Evolutionary conservation across 2,113 vertebrate genomes (phyloP).

Genomic region (Chlamydotis undulata): DNA sequence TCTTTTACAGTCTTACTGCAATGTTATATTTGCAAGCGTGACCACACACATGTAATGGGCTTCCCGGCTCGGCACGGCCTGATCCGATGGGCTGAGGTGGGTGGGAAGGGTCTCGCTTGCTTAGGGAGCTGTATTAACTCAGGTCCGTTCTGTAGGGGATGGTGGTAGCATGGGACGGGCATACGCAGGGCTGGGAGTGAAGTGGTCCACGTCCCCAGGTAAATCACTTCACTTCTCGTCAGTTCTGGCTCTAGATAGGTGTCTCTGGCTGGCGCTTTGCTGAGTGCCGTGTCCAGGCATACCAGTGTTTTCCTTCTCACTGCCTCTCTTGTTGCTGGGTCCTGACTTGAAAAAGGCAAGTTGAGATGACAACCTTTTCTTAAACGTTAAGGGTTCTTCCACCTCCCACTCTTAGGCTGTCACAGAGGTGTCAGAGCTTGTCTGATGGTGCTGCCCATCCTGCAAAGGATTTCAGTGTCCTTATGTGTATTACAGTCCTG

Average conservation of each 20-base stretch:
- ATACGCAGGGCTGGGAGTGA: background rate
- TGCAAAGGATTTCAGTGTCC: background rate
- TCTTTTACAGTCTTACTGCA: background rate
- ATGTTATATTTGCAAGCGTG: background rate
- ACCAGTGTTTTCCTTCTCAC: background rate
- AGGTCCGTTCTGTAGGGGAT: background rate
- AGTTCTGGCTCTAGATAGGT: background rate
- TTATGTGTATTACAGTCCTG: background rate
- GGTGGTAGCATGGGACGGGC: background rate
- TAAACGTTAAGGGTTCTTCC: background rate
- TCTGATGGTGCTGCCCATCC: background rate
- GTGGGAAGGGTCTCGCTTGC: background rate
- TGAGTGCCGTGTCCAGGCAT: background rate
- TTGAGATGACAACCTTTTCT: background rate
- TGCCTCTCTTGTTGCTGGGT: background rate
- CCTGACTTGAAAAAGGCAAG: background rate
- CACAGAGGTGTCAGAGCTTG: background rate
- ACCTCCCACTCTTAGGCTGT: background rate
- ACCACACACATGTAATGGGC: background rate
- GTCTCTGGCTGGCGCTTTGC: background rate
- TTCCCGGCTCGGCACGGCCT: background rate
- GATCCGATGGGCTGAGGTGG: background rate
- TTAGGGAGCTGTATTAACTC: background rate
- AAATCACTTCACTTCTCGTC: background rate
- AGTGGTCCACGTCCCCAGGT: background rate